Evolutionary conservation across 2,113 vertebrate genomes (phyloP), one percentile per base, ranked within the genome.

Genomic region (Capra hircus): DNA sequence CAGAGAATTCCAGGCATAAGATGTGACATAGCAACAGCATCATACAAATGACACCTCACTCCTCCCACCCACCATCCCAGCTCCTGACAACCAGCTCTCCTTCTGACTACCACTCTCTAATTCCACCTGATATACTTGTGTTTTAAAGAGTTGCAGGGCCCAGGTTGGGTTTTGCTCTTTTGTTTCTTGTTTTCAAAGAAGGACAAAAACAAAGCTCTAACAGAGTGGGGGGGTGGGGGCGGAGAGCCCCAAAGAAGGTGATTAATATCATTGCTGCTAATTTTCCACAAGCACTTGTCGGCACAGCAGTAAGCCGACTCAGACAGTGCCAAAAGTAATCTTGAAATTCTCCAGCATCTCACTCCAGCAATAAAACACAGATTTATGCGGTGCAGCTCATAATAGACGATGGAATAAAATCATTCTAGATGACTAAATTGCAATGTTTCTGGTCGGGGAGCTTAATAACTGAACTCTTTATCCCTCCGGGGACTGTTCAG

Each of bases 381-480:
- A 98, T 98, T 98, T 98, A 97, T 95, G 94, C 92, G 36, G 71
- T 88, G 85, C 91, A 98, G 96, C 30, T 67, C 78, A 90, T 77
- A 97, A 95, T 74, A 98, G n/a, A 97, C 97, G 95, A 98, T 90
- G 81, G 98, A 98, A 98, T 92, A 98, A 98, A 98, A 98, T 98
- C 96, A 97, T 97, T 94, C 93, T 93, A 95, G 84, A 97, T 97
- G 97, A 98, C 98, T 98, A 98, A 98, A 98, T 97, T 88, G 53
- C 48, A 62, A 36, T 95, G 97, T 98, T 99, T 98, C 98, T 98
- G 94, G 96, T 97, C 15, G 45, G 91, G 59, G 96, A 98, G 89
- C 97, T 97, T 98, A 98, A 98, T 98, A 98, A 98, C 95, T 98
- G 97, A 98, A 99, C 95, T 95, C 98, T 98, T 97, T 95, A 94